Evolutionary conservation across 2,888 invertebrate genomes (phyloP), one percentile per base, ranked within the genome.

Genomic region (Tanaodytes sp.): DNA sequence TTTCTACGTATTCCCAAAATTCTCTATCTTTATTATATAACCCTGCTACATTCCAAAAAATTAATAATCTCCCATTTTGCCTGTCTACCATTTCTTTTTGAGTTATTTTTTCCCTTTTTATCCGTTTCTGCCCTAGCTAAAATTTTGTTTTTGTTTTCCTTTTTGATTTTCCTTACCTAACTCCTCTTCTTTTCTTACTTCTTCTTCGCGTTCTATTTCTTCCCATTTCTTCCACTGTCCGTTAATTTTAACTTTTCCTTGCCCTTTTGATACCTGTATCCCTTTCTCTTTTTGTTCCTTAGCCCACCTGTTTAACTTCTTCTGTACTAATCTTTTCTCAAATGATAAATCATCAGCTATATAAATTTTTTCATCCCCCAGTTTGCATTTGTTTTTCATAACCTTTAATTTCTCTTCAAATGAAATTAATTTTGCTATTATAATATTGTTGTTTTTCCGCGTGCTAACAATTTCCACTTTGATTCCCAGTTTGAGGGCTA

Each of bases 41-140:
- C 1, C 71, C 72, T n/a, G 72, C 73, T 11, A 69, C 59, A 27
- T 69, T 75, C 62, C 58, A 73, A 40, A 71, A 71, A 33, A 33
- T 33, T 15, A 37, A 37, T 37, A 15, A 37, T 15, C 37, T 37
- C 12, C 5, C 9, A 14, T 37, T 37, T 37, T 37, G 3, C 33
- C 33, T 33, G 5, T 33, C 33, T 33, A 3, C 5, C n/a, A n/a
- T 33, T 8, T 33, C 33, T n/a, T 33, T n/a, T n/a, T n/a, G 5
- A 33, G 2, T 33, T 23, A 5, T 23, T 5, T n/a, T 33, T 33
- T 33, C 12, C 33, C n/a, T 3, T 11, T 11, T 33, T 11, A 6
- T 33, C 33, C 33, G 33, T 33, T 33, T n/a, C 33, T 11, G n/a
- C 5, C 33, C 33, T 33, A n/a, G 3, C 5, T 33, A 33, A 33